Conservation (phyloP, 2,797 vertebrate species). For the Neosilurus mollespiculum region DNA sequence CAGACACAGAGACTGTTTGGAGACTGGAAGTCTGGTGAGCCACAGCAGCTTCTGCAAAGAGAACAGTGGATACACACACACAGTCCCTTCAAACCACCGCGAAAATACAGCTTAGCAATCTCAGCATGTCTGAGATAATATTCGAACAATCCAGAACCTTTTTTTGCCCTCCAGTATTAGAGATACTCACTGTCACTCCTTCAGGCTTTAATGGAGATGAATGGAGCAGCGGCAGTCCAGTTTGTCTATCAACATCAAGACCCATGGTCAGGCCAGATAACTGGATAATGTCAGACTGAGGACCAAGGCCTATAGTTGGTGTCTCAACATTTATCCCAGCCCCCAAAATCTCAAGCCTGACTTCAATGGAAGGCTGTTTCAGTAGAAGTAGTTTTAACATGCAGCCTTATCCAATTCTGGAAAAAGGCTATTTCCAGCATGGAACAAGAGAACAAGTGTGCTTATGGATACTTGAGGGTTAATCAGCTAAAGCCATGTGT, state of each 20-base stretch:
- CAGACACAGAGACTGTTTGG: slow-evolving; percentile 58
- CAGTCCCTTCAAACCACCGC: slow-evolving; percentile 31
- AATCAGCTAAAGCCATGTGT: slow-evolving; percentile 23
- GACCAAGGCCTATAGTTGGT: slow-evolving; percentile 46
- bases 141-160: slow-evolving; percentile 74
- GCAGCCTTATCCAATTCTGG: slow-evolving; percentile 16
- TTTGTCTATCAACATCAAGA: slow-evolving; percentile 76
- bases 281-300: slow-evolving; percentile 75
- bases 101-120: slow-evolving; percentile 59
- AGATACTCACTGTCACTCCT: slow-evolving; percentile 70
- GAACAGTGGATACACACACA: slow-evolving; percentile 50
- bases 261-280: slow-evolving; percentile 69
- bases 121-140: slow-evolving; percentile 65
- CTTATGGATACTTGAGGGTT: slow-evolving; percentile 30
- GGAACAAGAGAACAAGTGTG: slow-evolving; percentile 28
- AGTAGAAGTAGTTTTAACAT: slow-evolving; percentile 17
- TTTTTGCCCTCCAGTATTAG: slow-evolving; percentile 68
- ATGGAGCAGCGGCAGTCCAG: slow-evolving; percentile 69
- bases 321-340: slow-evolving; percentile 2
- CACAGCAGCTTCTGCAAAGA: slow-evolving; percentile 54
- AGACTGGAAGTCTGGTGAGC: slow-evolving; percentile 69
- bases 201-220: slow-evolving; percentile 77
- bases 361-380: slow-evolving; percentile 19
- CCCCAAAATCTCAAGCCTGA: slow-evolving; percentile 24
- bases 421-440: slow-evolving; percentile 37